A percentile compares a stretch with the other conserved stretches of the same genome.
Evolutionary conservation across 2,888 invertebrate species (phyloP).

Genomic region (Dynastes tityus): DNA sequence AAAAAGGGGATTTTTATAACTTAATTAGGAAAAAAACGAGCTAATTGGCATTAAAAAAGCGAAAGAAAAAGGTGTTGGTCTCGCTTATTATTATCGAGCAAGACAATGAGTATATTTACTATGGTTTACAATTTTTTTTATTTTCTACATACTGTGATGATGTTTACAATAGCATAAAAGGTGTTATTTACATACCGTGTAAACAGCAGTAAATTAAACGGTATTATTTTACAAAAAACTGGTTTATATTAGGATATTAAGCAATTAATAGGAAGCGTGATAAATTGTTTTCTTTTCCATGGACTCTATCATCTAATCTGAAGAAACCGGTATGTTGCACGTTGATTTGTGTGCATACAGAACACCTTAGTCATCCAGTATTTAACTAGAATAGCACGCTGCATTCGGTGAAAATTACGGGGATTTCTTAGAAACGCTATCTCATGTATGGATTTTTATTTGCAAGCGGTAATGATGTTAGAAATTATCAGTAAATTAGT

Average conservation of each 20-base stretch:
- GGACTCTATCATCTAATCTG: not conserved
- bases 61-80: not conserved
- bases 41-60: not conserved
- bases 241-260: too few relatives aligned
- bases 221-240: too few relatives aligned
- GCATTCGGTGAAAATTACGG: not conserved
- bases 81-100: too few relatives aligned
- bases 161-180: too few relatives aligned
- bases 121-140: too few relatives aligned
- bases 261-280: not conserved
- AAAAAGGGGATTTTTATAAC: slow-evolving; percentile 10
- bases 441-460: not conserved
- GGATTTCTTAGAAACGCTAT: slow-evolving; percentile 1
- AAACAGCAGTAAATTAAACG: too few relatives aligned
- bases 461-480: not conserved
- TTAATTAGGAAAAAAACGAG: not conserved
- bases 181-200: too few relatives aligned
- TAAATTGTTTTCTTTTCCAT: not conserved
- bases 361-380: not conserved
- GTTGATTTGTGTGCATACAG: not conserved
- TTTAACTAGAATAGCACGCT: not conserved
- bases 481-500: not conserved
- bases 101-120: too few relatives aligned
- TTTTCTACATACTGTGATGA: too few relatives aligned
- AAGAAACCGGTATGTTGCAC: not conserved